Conservation (phyloP, 2,797 vertebrate species). For the Urosaurus nigricauda region DNA sequence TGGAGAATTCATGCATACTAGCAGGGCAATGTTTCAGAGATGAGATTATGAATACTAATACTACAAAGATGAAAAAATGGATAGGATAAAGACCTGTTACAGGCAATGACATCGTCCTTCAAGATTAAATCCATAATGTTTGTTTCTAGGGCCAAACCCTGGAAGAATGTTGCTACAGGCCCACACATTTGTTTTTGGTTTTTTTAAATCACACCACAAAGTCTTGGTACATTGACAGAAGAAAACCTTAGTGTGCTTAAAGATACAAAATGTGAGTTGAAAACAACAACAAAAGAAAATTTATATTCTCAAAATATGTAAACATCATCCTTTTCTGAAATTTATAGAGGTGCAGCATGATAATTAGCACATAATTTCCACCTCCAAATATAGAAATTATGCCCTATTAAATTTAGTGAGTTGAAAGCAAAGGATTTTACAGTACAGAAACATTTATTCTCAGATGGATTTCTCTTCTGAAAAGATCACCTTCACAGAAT, state of each 20-base stretch:
- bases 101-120: neutral
- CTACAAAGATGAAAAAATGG: neutral
- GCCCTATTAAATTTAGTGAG: neutral
- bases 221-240: neutral
- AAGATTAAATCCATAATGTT: neutral
- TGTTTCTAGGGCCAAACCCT: neutral
- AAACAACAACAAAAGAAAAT: neutral
- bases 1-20: neutral
- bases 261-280: neutral
- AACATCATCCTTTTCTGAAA: neutral
- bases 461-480: constrained; percentile 29
- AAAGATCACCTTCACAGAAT: neutral
- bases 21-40: neutral
- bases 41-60: too few relatives aligned
- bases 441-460: neutral
- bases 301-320: neutral
- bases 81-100: neutral
- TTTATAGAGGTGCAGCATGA: neutral
- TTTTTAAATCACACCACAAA: neutral
- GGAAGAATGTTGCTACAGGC: neutral
- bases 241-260: neutral
- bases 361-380: neutral
- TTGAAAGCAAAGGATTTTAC: neutral
- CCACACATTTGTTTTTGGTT: neutral
- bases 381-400: neutral